Evolutionary conservation across 2,888 invertebrate species (phyloP), one percentile per base, ranked within the genome.

Genomic region (Crossocerus cetratus): DNA sequence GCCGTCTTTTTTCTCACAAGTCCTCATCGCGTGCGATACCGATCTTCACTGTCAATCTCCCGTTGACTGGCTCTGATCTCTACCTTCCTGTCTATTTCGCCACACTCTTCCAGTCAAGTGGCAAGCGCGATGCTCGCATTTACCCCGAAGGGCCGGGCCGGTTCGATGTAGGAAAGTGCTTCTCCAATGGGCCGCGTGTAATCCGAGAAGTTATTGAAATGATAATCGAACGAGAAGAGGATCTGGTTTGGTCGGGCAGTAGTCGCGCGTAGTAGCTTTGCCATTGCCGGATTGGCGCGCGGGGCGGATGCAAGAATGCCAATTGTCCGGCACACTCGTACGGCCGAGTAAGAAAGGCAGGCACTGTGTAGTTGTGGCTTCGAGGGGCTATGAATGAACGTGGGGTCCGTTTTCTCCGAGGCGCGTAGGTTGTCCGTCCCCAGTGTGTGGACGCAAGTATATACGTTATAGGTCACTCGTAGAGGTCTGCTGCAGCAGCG

Each of bases 361-460:
- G 49, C 62, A 65, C 49, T 69, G 55, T 72, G 56, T 44, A 63
- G 67, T 60, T 62, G 42, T 53, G 43, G 69, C 57, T 71, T 62
- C 42, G 8, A 54, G 42, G 61, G 68, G 67, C 62, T 49, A 80
- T 73, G 80, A 78, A 80, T 77, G 80, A 80, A 80, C 77, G 32
- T n/a, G 42, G 57, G 55, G 63, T 61, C 61, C 57, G 68, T 72
- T 78, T 78, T 62, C 73, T 60, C 42, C 57, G 55, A 58, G 22
- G 69, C 61, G 65, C 69, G 54, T 49, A 49, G n/a, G 49, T 32
- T 49, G 49, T 32, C 32, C 32, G 32, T 32, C 32, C 32, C 32
- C 32, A 32, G 32, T 32, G 32, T 32, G 32, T 32, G 32, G 32
- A 32, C 11, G 32, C 32, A 32, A 32, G 32, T 32, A 32, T 32